A percentile compares a stretch with the other conserved stretches of the same genome.
phyloP scores from a whole-genome alignment of 2,797 vertebrate species.

The Acomys russatus region DNA sequence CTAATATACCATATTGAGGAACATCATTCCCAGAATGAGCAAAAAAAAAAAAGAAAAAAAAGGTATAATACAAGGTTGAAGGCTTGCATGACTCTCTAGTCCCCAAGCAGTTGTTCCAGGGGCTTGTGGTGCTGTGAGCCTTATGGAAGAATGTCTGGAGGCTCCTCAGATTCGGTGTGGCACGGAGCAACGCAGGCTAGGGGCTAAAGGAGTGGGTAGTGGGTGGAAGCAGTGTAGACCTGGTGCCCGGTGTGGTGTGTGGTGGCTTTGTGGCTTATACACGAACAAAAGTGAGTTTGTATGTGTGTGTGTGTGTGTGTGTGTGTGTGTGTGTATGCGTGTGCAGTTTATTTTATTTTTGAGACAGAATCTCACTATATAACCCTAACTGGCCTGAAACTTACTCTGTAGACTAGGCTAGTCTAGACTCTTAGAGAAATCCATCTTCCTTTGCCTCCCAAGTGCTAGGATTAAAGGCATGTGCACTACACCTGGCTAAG shows the following conservation, averaged over 20 bases:
- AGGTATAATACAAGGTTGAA: not conserved
- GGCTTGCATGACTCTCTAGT: not conserved
- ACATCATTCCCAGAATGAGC: not conserved
- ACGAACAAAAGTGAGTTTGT: not conserved
- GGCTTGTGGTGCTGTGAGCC: not conserved
- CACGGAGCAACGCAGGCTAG: not conserved
- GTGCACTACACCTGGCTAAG: not conserved
- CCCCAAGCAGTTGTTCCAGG: not conserved
- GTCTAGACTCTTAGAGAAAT: not conserved
- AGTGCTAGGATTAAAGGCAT: not conserved
- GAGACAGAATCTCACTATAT: not conserved
- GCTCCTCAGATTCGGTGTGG: not conserved
- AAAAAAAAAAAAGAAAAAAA: not conserved
- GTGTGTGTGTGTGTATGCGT: not conserved
- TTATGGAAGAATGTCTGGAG: not conserved
- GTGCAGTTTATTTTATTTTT: not conserved
- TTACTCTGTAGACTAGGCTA: not conserved
- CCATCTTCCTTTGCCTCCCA: not conserved
- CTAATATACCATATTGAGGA: not conserved
- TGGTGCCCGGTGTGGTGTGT: not conserved
- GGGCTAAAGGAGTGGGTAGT: not conserved
- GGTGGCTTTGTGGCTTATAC: not conserved
- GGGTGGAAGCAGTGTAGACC: not conserved
- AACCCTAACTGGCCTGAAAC: not conserved
- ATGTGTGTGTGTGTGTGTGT: not conserved